phyloP scores from a whole-genome alignment of 2,888 invertebrate genomes.

The Pachliopta kotzebuea region DNA sequence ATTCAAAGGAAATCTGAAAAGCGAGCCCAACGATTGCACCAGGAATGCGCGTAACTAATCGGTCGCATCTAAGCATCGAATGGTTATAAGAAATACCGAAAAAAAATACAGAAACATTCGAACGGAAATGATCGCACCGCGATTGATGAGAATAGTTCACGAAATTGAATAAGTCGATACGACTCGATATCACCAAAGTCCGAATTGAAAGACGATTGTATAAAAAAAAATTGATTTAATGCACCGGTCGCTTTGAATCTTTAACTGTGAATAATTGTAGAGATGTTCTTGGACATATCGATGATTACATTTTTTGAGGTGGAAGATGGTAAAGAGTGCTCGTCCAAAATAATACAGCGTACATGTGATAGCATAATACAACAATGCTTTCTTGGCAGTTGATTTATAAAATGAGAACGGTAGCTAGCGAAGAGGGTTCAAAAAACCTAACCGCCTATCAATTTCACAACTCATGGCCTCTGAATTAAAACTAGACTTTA shows the following conservation, averaged over 20 bases:
- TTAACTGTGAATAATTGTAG: slow-evolving; percentile 38
- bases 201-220: slow-evolving; percentile 73
- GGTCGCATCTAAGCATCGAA: slow-evolving; percentile 54
- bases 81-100: slow-evolving; percentile 38
- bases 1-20: slow-evolving; percentile 51
- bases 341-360: too few species aligned
- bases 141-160: slow-evolving; percentile 65
- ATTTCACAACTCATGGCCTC: too few species aligned
- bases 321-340: too few species aligned
- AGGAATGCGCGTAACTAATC: slow-evolving; percentile 74
- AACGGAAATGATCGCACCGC: slow-evolving; percentile 70
- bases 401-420: too few species aligned
- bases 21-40: slow-evolving; percentile 50
- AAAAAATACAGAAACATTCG: slow-evolving; percentile 44
- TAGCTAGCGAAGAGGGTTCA: too few species aligned
- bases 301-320: slow-evolving; percentile 5
- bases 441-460: too few species aligned
- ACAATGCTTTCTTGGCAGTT: too few species aligned
- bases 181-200: slow-evolving; percentile 67
- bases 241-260: slow-evolving; percentile 50
- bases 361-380: too few species aligned
- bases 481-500: too few species aligned
- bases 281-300: slow-evolving; percentile 32
- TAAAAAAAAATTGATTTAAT: slow-evolving; percentile 66
- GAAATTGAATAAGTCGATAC: slow-evolving; percentile 75